These are phyloP conservation scores for Ellobium chinense DNA, from an alignment of 2,888 invertebrate genomes.

Conservation along the genomic window DNA sequence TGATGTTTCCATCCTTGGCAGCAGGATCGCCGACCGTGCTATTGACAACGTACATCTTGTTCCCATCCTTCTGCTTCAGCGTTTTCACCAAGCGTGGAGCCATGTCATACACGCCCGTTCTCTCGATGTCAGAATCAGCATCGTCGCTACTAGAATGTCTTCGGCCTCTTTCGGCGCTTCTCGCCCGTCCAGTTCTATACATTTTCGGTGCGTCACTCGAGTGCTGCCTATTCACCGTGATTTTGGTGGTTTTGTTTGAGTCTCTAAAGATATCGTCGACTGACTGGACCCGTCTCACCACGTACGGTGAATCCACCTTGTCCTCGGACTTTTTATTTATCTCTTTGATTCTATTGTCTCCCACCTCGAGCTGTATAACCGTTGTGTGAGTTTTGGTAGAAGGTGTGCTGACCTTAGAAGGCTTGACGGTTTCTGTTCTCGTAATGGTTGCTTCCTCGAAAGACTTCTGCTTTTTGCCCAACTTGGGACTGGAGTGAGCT, in stretches of 20 bases:
- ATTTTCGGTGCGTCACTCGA: not conserved
- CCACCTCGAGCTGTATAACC: constrained; percentile 37
- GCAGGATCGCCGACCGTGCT: constrained; percentile 32
- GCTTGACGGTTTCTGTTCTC: not conserved
- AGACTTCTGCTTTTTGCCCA: not conserved
- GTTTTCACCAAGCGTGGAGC: constrained; percentile 17
- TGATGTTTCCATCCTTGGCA: not conserved
- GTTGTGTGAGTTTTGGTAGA: constrained; percentile 31
- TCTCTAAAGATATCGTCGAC: constrained; percentile 2
- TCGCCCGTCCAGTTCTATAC: not conserved
- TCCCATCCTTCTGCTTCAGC: constrained; percentile 14
- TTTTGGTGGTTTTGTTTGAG: not conserved
- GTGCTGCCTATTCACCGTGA: not conserved
- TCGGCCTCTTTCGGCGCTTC: not conserved
- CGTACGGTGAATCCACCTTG: not conserved
- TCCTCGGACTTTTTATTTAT: not conserved
- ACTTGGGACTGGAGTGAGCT: not conserved
- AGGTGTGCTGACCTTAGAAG: constrained; percentile 1
- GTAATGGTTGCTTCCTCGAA: constrained; percentile 17
- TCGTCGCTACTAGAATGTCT: constrained; percentile 34
- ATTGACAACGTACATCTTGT: constrained; percentile 43
- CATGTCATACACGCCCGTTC: not conserved
- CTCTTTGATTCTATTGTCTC: not conserved
- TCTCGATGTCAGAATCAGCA: constrained; percentile 13
- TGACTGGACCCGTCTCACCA: constrained; percentile 20